phyloP scores from a whole-genome alignment of 2,113 vertebrate genomes.

The Phaethon lepturus region DNA sequence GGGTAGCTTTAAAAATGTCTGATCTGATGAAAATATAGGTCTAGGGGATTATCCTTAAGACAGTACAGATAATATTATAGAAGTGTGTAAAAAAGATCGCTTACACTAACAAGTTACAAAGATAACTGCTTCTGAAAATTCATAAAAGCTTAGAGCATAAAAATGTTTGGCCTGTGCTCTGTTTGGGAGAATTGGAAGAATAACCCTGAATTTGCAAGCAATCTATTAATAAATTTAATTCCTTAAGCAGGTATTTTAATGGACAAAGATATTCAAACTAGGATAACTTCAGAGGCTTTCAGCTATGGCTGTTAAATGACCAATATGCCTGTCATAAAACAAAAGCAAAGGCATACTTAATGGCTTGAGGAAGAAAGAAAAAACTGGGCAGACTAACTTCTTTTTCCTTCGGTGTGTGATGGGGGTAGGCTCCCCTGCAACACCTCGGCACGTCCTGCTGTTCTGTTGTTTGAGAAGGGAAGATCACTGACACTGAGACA shows the following conservation, averaged over 20 bases:
- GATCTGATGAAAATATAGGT: not conserved
- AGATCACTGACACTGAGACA: not conserved
- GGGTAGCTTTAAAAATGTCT: not conserved
- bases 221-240: not conserved
- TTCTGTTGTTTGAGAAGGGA: not conserved
- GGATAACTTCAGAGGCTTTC: not conserved
- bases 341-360: not conserved
- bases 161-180: not conserved
- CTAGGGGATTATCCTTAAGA: not conserved
- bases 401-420: not conserved
- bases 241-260: not conserved
- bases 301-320: not conserved
- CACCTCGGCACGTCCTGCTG: rapidly evolving
- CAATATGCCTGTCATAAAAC: rapidly evolving
- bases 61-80: not conserved
- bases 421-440: not conserved
- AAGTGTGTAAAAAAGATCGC: not conserved
- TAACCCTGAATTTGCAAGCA: not conserved
- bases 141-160: not conserved
- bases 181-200: not conserved
- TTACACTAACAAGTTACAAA: not conserved
- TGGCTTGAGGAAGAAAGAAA: not conserved
- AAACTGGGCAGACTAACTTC: not conserved
- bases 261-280: not conserved
- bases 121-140: not conserved